These are phyloP conservation scores for Amphiura filiformis DNA, from an alignment of 35 echinoderm and acorn worm species.

Conservation along the genomic window DNA sequence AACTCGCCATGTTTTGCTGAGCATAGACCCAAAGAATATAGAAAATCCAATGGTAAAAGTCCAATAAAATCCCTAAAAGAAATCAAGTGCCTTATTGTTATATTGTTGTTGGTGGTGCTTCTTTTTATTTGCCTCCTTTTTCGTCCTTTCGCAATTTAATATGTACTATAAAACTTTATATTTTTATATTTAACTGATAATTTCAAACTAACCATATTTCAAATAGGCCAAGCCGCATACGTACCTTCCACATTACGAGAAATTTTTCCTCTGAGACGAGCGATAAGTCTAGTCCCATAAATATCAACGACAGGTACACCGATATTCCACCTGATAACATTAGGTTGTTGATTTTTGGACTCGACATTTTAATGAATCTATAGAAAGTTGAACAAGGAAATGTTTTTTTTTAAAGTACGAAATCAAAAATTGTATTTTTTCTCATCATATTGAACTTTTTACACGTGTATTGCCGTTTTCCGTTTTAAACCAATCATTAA, in stretches of 20 bases:
- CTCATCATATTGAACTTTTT: neutral
- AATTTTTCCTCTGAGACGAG: conserved; percentile 1
- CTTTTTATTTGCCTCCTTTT: neutral
- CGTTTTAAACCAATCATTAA: neutral
- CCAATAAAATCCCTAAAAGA: neutral
- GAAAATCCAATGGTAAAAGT: neutral
- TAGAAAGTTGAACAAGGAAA: neutral
- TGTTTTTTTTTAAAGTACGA: neutral
- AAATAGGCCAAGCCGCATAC: neutral
- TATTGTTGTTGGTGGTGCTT: neutral
- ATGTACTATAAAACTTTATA: neutral
- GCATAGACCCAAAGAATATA: neutral
- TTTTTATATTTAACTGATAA: neutral
- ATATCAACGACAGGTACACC: conserved; percentile 33
- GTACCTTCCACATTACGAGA: conserved; percentile 55
- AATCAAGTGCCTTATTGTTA: too few species aligned
- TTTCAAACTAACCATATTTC: too few species aligned
- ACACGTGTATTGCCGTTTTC: neutral
- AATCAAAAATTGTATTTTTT: neutral
- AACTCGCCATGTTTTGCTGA: neutral
- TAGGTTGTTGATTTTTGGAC: conserved; percentile 54
- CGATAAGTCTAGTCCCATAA: neutral
- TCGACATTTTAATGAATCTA: conserved; percentile 59
- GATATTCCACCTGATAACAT: conserved; percentile 46
- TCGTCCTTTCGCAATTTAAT: conserved; percentile 17